Base-by-base conservation (phyloP, 2,888 invertebrate species). In the Stramonita haemastoma region DNA sequence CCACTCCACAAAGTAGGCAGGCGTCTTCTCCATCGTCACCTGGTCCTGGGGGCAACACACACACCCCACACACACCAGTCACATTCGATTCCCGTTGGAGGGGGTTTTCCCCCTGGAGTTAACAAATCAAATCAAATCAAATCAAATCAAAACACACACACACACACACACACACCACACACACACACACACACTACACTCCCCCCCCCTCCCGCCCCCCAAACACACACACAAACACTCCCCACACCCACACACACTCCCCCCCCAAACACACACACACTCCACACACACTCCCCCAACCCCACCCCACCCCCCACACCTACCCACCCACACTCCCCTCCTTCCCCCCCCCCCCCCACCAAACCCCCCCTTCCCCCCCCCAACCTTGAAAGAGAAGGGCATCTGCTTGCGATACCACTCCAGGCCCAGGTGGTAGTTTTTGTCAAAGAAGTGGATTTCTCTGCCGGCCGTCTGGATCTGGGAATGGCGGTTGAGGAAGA, bases 361-460 rank as follows among this genome's bases (percentile, higher is more conserved):
- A n/a, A n/a, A n/a, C n/a, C n/a, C n/a, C n/a, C n/a, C n/a, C n/a
- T n/a, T n/a, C n/a, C n/a, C 46, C 46, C 46, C 8, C 46, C 2
- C 46, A 4, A 89, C 89, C 85, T 97, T 97, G 96, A 98, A 98
- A 1, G 98, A 98, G 94, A 98, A 97, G 19, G 99, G 99, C 98
- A 99, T 99, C 96, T 98, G 98, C 56, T 93, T 92, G 4, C 94
- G 90, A 91, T 99, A 99, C 99, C 99, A 99, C 91, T 99, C 98
- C 90, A 98, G 96, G 0, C 99, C 99, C 92, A 97, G 97, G 88
- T 97, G 97, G 96, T 98, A 99, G 96, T 98, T 98, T 94, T 98
- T 97, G 96, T 99, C 99, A 96, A 99, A 99, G 96, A 99, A 99
- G 96, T 99, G 99, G 70, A 99, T 98, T 96, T 99, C 99, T 36